Evolutionary conservation across 2,113 vertebrate genomes (phyloP).

Genomic region (Halcyon malimbica): DNA sequence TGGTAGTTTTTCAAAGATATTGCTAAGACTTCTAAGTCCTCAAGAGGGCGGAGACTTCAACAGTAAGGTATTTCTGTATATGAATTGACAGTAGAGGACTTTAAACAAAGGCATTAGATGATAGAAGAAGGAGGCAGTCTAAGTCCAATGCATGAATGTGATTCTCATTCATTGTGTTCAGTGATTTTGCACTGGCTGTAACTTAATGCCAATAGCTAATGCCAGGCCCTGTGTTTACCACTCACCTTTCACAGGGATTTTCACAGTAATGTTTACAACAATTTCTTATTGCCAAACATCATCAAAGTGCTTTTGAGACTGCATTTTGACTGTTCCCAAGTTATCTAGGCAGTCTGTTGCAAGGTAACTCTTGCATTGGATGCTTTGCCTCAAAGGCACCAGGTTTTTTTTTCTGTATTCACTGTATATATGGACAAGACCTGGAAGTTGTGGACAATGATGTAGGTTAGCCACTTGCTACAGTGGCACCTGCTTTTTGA

Average conservation of each 20-base stretch:
- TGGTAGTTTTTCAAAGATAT: not conserved
- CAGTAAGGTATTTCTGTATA: not conserved
- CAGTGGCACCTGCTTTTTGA: not conserved
- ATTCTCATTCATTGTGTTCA: not conserved
- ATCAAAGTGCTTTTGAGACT: not conserved
- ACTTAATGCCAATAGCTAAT: not conserved
- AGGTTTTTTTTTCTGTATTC: not conserved
- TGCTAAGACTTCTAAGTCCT: not conserved
- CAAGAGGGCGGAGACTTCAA: not conserved
- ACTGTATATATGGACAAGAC: not conserved
- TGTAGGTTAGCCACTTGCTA: rapidly evolving
- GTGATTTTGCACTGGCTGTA: not conserved
- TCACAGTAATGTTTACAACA: not conserved
- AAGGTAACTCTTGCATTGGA: not conserved
- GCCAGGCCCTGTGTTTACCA: not conserved
- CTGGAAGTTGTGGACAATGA: not conserved
- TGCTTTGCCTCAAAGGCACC: not conserved
- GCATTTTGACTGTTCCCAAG: not conserved
- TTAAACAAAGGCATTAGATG: not conserved
- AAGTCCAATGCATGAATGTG: not conserved
- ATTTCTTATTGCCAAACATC: not conserved
- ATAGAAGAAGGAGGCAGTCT: not conserved
- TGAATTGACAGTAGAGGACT: not conserved
- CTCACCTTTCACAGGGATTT: not conserved
- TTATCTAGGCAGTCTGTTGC: not conserved